Evolutionary conservation across 2,797 vertebrate species (phyloP).

Genomic region (Avahi laniger): DNA sequence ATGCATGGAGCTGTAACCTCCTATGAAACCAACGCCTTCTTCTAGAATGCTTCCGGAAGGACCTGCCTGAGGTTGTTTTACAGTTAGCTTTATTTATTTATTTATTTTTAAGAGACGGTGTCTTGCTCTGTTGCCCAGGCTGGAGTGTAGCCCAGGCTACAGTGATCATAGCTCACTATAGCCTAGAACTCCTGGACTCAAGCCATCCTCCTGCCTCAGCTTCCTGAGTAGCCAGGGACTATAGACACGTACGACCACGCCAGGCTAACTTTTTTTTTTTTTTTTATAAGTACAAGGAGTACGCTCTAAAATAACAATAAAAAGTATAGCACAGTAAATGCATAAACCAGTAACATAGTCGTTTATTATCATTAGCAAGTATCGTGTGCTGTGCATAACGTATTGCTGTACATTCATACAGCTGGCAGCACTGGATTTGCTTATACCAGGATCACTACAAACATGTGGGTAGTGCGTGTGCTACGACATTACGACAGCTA

Average conservation of each 20-base stretch:
- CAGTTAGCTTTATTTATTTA: background rate
- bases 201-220: background rate
- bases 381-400: background rate
- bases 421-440: background rate
- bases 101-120: background rate
- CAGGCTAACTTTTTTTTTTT: background rate
- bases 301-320: background rate
- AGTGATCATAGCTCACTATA: background rate
- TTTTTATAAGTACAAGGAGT: background rate
- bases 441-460: background rate
- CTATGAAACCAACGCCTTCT: background rate
- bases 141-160: background rate
- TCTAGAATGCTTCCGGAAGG: background rate
- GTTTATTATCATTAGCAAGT: background rate
- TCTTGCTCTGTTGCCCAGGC: background rate
- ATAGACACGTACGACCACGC: background rate
- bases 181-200: background rate
- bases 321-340: background rate
- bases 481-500: background rate
- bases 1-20: background rate
- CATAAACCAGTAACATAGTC: background rate
- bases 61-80: background rate
- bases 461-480: background rate
- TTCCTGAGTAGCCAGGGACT: background rate
- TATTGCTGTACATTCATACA: background rate